Evolutionary conservation across 92 coral and sea anemone genomes (phyloP), one percentile per base, ranked within the genome.

Genomic region (Zoanthus solanderi): DNA sequence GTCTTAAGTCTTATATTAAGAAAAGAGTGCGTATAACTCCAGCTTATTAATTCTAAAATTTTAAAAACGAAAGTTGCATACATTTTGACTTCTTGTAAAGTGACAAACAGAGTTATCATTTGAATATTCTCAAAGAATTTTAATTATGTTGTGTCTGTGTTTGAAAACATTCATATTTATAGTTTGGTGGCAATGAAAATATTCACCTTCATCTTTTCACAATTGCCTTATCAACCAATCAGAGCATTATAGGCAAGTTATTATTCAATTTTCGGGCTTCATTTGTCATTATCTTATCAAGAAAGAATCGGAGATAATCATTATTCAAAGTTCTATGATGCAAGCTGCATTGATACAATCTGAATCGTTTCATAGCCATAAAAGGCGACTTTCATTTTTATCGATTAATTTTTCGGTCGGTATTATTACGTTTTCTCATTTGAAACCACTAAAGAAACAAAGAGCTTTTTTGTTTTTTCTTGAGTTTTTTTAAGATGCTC

Each of bases 181-280:
- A 3, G 69, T 63, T 23, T 63, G 23, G 8, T 37, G 42, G 42
- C 4, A 4, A 37, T 37, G 4, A 2, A 2, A 37, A 37, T 37
- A 37, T 9, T 32, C 75, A 69, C 1, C 11, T 31, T 34, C 15
- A 4, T 9, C 4, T 30, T 50, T 50, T 50, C 56, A 7, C 12
- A 69, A 69, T 69, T 69, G 46, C 16, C 75, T 29, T 23, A 69
- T 69, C 75, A 69, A 34, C 46, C 75, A 69, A 69, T 69, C 45
- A 11, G 31, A 34, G 11, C 30, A 23, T 10, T 34, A 31, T 31
- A 6, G 75, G 46, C 46, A 34, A 69, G 31, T 69, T 69, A 30
- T 69, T 69, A 30, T 69, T 69, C 46, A 6, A 15, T 69, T 69
- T 69, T 8, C 9, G 12, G 42, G 75, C 75, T 23, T 69, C 47